Percentiles rank a stretch among this genome's conserved stretches.
These are phyloP conservation scores for Tenodera sinensis DNA, from an alignment of 2,888 invertebrate genomes.

Conservation along the genomic window DNA sequence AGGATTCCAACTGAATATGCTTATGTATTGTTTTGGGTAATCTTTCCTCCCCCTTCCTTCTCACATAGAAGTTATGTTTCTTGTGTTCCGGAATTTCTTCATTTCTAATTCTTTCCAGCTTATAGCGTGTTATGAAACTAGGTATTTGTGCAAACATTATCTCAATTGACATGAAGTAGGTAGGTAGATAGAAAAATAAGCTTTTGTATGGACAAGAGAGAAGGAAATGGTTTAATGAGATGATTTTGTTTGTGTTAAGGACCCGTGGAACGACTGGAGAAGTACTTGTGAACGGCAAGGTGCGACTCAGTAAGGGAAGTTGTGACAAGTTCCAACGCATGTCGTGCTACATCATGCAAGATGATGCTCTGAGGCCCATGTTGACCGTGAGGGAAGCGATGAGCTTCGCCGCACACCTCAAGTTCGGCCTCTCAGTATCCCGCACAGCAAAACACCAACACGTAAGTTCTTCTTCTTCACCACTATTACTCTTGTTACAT, in stretches of 20 bases:
- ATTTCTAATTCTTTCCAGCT: too few species aligned
- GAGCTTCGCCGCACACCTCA: constrained; percentile 77
- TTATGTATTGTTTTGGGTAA: too few species aligned
- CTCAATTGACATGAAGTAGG: too few species aligned
- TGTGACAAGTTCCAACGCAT: constrained; percentile 59
- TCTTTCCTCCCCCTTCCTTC: too few species aligned
- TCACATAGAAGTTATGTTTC: too few species aligned
- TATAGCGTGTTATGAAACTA: too few species aligned
- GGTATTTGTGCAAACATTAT: too few species aligned
- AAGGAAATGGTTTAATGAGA: background rate
- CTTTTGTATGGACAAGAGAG: too few species aligned
- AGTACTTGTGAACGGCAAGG: constrained; percentile 67
- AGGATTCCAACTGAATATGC: too few species aligned
- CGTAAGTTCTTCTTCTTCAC: too few species aligned
- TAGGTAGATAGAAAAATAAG: too few species aligned
- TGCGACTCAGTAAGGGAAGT: constrained; percentile 54
- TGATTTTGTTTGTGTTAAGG: constrained; percentile 43
- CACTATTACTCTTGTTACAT: constrained; percentile 66
- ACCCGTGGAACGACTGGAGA: constrained; percentile 68
- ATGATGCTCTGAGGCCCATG: constrained; percentile 69
- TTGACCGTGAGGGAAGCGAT: constrained; percentile 79
- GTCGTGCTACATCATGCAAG: constrained; percentile 83
- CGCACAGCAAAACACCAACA: background rate
- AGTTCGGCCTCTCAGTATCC: constrained; percentile 63
- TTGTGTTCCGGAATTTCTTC: too few species aligned